Base-by-base conservation (phyloP, 2,113 vertebrate species). In the Hyperopisus bebe region DNA sequence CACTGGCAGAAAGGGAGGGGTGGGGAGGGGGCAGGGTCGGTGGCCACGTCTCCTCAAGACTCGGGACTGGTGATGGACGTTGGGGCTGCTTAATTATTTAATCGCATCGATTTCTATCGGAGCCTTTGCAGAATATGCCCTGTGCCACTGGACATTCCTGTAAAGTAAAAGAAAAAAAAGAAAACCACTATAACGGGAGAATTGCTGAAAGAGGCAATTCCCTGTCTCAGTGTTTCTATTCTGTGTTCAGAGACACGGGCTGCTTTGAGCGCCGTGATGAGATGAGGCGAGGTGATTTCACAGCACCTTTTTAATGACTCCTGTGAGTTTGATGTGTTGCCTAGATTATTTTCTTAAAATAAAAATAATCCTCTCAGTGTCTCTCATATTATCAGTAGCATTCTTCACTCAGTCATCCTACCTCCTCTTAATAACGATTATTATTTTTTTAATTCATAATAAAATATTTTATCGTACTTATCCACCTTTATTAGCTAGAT, bases 1-100 rank as follows among this genome's bases (percentile, higher is more conserved):
- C 0, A 0, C 3, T 5, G 53, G 53, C 4, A 3, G 48, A 2
- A 50, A 13, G 48, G 51, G 3, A 2, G 51, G 17, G 51, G 51
- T 10, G 62, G n/a, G 62, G n/a, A 0, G 62, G 9, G 8, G 9
- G 9, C 10, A 11, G 15, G 74, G 35, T 42, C 24, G 7, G 42
- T 19, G 62, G 62, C 39, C 55, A 50, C 91, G 90, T 92, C 92
- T 91, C 89, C 77, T 85, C 90, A 90, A 88, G 90, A 90, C 87
- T 90, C 90, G 91, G 90, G 91, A 91, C 92, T 91, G 89, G 91
- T 91, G 92, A 92, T 92, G 92, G 90, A 92, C 90, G 85, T 91
- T 90, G 90, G 88, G 90, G 89, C 74, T 89, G 90, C 91, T 92
- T 92, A 92, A 92, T 92, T 93, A 93, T 93, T 93, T 90, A 92